Evolutionary conservation across 2,113 vertebrate genomes (phyloP).

Genomic region (Periophthalmodon schlosseri): DNA sequence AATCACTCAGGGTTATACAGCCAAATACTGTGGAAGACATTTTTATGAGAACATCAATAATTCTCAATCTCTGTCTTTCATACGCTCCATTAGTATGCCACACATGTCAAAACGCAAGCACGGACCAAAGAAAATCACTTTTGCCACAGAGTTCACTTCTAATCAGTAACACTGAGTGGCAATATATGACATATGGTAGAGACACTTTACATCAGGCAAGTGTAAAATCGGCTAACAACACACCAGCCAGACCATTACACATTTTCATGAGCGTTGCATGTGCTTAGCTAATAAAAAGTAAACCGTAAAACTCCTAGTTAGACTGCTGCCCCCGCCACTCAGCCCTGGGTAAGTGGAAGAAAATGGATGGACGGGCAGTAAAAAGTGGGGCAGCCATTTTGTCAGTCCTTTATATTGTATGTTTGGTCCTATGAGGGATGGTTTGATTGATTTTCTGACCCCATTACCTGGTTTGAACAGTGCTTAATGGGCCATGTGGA

Average conservation of each 20-base stretch:
- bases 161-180: neutral
- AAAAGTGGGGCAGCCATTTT: neutral
- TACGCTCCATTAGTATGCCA: conserved; percentile 3
- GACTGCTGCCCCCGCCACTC: too few species aligned
- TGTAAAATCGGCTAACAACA: neutral
- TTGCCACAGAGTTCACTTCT: neutral
- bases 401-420: neutral
- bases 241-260: neutral
- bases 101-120: conserved; percentile 10
- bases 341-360: too few species aligned
- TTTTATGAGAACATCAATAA: conserved; percentile 39
- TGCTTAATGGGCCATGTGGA: neutral
- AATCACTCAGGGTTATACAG: conserved; percentile 5
- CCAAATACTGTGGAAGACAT: conserved; percentile 19
- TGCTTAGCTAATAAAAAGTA: neutral
- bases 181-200: neutral
- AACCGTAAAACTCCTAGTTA: neutral
- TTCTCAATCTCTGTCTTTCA: neutral
- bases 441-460: conserved; percentile 5
- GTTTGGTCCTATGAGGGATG: neutral
- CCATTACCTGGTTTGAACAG: neutral
- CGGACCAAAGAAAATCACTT: neutral
- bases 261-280: neutral
- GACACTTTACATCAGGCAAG: neutral
- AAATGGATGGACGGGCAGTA: too few species aligned